Conservation (phyloP, 2,888 invertebrate genomes). For the Caenorhabditis parvicauda region DNA sequence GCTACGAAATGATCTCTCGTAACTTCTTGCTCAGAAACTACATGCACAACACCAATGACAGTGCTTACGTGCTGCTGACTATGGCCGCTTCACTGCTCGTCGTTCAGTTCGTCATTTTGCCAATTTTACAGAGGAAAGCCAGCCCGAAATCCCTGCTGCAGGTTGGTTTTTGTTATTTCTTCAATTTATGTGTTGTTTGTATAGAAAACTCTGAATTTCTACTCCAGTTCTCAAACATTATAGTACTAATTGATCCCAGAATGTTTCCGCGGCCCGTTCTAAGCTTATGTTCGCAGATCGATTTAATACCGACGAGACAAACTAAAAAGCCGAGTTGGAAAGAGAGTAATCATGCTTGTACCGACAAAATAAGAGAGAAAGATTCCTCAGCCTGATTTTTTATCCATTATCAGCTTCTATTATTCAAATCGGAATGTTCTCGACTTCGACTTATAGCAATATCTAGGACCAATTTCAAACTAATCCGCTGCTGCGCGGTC, state of each 20-base stretch:
- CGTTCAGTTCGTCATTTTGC: constrained; percentile 58
- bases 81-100: constrained; percentile 57
- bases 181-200: not conserved
- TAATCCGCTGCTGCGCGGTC: too few relatives aligned
- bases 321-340: too few relatives aligned
- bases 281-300: not conserved
- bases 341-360: too few relatives aligned
- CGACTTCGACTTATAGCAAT: constrained; percentile 47
- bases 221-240: not conserved
- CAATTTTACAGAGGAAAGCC: constrained; percentile 50
- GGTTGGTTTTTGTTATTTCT: not conserved
- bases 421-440: constrained; percentile 31
- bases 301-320: too few relatives aligned
- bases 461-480: too few relatives aligned
- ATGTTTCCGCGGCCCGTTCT: not conserved
- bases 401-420: too few relatives aligned
- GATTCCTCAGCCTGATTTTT: too few relatives aligned
- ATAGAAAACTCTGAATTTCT: not conserved
- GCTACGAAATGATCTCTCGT: constrained; percentile 61
- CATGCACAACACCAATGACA: constrained; percentile 59
- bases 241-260: too few relatives aligned
- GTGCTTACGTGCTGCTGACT: constrained; percentile 55
- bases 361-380: too few relatives aligned
- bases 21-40: constrained; percentile 61
- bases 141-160: constrained; percentile 33